phyloP scores from a whole-genome alignment of 2,797 vertebrate genomes.

The Danio jaintianensis region DNA sequence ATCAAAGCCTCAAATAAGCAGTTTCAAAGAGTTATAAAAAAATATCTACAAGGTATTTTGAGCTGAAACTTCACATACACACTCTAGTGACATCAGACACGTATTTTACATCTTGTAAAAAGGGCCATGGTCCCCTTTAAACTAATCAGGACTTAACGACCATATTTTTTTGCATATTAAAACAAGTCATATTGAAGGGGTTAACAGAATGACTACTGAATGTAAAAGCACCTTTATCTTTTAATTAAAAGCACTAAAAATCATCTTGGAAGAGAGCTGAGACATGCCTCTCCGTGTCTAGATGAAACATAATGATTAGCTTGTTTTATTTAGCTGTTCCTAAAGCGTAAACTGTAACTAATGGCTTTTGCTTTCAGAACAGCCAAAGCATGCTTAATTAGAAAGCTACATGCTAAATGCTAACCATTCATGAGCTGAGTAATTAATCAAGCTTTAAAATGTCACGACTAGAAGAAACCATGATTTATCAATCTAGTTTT shows the following conservation, averaged over 20 bases:
- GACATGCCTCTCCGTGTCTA: neutral
- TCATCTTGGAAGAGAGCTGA: constrained; percentile 2
- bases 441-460: constrained; percentile 16
- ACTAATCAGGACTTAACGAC: too few species aligned
- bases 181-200: neutral
- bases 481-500: neutral
- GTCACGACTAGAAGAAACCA: neutral
- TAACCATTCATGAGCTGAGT: neutral
- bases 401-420: neutral
- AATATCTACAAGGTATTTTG: too few species aligned
- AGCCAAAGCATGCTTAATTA: constrained; percentile 15
- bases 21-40: too few species aligned
- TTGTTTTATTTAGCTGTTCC: constrained; percentile 38
- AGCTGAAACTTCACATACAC: too few species aligned
- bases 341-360: constrained; percentile 40
- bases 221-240: constrained; percentile 25
- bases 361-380: constrained; percentile 26
- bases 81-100: too few species aligned
- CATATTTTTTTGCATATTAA: neutral
- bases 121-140: too few species aligned
- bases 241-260: constrained; percentile 33
- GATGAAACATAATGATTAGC: constrained; percentile 25
- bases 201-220: constrained; percentile 3
- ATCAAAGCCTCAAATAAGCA: too few species aligned
- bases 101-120: too few species aligned